These are phyloP conservation scores for Chloroceryle aenea DNA, from an alignment of 2,113 vertebrate genomes.

Conservation along the genomic window DNA sequence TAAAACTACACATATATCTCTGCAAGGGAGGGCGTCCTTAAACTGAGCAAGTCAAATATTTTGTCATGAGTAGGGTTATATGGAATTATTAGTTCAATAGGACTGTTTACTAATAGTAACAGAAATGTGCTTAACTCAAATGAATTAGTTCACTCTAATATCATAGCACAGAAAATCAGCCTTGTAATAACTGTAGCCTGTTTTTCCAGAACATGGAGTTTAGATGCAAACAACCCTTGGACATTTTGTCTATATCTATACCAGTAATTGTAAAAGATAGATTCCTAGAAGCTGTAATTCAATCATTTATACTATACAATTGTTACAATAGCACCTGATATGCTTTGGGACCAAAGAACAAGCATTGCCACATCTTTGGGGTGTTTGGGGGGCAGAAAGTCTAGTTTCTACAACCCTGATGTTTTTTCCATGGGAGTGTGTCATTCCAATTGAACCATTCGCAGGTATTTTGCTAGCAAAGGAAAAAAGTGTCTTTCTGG, in stretches of 20 bases:
- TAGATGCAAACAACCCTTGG: background rate
- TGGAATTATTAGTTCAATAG: background rate
- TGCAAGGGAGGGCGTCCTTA: background rate
- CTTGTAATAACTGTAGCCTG: background rate
- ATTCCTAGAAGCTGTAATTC: background rate
- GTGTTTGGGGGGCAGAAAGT: background rate
- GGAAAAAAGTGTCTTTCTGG: background rate
- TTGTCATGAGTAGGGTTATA: background rate
- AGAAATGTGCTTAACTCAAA: background rate
- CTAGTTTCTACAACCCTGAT: background rate
- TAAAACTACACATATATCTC: background rate
- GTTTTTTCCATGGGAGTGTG: background rate
- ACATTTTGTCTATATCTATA: background rate
- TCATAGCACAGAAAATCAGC: background rate
- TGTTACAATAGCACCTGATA: background rate
- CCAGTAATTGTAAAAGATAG: background rate
- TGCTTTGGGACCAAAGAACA: background rate
- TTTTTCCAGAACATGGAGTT: background rate
- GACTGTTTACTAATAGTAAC: background rate
- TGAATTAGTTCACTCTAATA: background rate
- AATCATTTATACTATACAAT: background rate
- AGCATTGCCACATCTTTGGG: background rate
- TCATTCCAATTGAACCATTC: background rate
- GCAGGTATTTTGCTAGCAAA: background rate
- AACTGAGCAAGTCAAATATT: background rate